Evolutionary conservation across 2,888 invertebrate species (phyloP).

Genomic region (Lochmaea capreae): DNA sequence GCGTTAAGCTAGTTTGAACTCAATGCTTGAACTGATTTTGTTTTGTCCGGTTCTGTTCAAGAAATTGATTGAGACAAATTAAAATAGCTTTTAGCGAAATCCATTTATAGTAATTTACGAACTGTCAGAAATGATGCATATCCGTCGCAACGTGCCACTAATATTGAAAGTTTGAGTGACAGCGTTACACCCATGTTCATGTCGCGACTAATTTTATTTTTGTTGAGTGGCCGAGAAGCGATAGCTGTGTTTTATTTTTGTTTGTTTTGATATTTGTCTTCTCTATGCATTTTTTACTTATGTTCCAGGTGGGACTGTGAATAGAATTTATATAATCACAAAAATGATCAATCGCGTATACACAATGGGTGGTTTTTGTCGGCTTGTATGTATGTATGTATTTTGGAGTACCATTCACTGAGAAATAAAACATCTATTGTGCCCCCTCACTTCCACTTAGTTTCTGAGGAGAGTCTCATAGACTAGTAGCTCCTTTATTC

Average conservation of each 20-base stretch:
- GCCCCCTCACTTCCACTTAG: too few relatives aligned
- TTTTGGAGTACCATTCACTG: too few relatives aligned
- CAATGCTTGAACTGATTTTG: neutral
- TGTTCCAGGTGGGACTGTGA: neutral
- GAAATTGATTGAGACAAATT: neutral
- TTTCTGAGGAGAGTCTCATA: too few relatives aligned
- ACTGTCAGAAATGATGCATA: slow-evolving; percentile 19
- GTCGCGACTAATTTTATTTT: slow-evolving; percentile 15
- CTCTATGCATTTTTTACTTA: neutral
- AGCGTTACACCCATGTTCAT: slow-evolving; percentile 17
- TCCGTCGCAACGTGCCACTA: slow-evolving; percentile 16
- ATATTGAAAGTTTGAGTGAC: slow-evolving; percentile 10
- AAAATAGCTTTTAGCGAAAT: slow-evolving; percentile 13
- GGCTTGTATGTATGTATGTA: too few relatives aligned
- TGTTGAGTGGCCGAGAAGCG: neutral
- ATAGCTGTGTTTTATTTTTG: neutral
- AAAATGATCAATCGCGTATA: neutral
- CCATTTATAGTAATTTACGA: slow-evolving; percentile 15
- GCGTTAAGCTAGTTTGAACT: too few relatives aligned
- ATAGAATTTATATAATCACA: neutral
- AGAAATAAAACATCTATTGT: too few relatives aligned
- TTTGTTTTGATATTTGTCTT: slow-evolving; percentile 9
- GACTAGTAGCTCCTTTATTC: too few relatives aligned
- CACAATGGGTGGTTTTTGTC: neutral
- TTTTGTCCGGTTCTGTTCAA: neutral